Percentiles rank a stretch among this genome's conserved stretches.
phyloP scores from a whole-genome alignment of 2,888 invertebrate species.

The Hirtodrosophila confusa region DNA sequence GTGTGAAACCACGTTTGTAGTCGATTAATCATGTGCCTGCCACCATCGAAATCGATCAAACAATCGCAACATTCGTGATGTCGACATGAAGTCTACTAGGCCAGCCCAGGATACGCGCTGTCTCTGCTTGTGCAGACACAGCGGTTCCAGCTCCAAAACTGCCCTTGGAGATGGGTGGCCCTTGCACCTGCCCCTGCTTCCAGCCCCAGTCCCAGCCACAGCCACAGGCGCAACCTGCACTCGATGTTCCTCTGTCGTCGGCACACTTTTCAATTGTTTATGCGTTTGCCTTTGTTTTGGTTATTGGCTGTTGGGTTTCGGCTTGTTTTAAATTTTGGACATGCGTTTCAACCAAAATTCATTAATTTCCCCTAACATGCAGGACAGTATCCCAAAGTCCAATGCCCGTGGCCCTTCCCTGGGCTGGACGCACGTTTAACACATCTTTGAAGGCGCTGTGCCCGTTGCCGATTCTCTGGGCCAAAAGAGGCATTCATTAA shows the following conservation, averaged over 20 bases:
- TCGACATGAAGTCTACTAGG: conserved; percentile 68
- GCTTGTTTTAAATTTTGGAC: conserved; percentile 51
- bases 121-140: conserved; percentile 61
- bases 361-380: conserved; percentile 75
- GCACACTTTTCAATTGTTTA: conserved; percentile 72
- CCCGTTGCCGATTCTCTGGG: conserved; percentile 7
- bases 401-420: conserved; percentile 26
- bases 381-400: conserved; percentile 34
- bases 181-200: conserved; percentile 8
- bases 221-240: neutral
- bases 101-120: conserved; percentile 52
- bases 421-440: conserved; percentile 78
- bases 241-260: conserved; percentile 45
- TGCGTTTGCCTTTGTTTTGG: conserved; percentile 41
- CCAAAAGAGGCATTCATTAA: conserved; percentile 74
- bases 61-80: conserved; percentile 46
- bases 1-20: conserved; percentile 70
- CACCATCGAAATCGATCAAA: conserved; percentile 62
- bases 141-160: conserved; percentile 51
- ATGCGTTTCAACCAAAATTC: conserved; percentile 72
- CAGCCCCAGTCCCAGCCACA: neutral
- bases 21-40: conserved; percentile 67
- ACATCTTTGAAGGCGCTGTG: conserved; percentile 57
- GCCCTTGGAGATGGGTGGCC: conserved; percentile 31
- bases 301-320: conserved; percentile 28